Conservation (phyloP, 2,113 vertebrate genomes). For the Leptocoma aspasia region DNA sequence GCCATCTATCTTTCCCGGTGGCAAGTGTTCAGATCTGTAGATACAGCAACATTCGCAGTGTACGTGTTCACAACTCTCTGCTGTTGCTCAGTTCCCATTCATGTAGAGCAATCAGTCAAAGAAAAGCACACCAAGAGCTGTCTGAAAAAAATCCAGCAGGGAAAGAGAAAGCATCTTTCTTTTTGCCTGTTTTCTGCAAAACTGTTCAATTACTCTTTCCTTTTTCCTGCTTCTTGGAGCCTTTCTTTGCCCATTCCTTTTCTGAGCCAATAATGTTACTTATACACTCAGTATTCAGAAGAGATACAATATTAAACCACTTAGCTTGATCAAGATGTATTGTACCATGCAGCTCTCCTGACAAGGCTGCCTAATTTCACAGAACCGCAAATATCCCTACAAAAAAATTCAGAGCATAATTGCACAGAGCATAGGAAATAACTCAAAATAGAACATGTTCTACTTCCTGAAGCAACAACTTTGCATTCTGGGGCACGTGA, state of each 20-base stretch:
- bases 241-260: background rate
- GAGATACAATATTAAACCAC: slow-evolving; percentile 36
- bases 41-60: background rate
- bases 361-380: slow-evolving; percentile 48
- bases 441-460: background rate
- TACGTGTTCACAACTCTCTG: background rate
- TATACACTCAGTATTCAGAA: slow-evolving; percentile 4
- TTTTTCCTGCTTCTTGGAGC: background rate
- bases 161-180: background rate
- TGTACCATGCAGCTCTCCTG: slow-evolving; percentile 20
- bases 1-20: background rate
- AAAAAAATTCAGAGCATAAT: slow-evolving; percentile 26
- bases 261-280: background rate
- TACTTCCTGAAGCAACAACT: slow-evolving; percentile 5
- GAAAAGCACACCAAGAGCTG: background rate
- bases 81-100: background rate
- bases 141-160: background rate
- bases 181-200: background rate
- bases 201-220: background rate
- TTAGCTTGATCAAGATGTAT: slow-evolving; percentile 44
- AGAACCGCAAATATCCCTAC: slow-evolving; percentile 28
- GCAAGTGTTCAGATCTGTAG: background rate
- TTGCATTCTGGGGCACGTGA: background rate
- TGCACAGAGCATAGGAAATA: background rate
- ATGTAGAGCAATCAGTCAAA: slow-evolving; percentile 9